Evolutionary conservation across 1,140 invertebrate genomes (phyloP), one percentile per base, ranked within the genome.

Genomic region (Papilio dardanus): DNA sequence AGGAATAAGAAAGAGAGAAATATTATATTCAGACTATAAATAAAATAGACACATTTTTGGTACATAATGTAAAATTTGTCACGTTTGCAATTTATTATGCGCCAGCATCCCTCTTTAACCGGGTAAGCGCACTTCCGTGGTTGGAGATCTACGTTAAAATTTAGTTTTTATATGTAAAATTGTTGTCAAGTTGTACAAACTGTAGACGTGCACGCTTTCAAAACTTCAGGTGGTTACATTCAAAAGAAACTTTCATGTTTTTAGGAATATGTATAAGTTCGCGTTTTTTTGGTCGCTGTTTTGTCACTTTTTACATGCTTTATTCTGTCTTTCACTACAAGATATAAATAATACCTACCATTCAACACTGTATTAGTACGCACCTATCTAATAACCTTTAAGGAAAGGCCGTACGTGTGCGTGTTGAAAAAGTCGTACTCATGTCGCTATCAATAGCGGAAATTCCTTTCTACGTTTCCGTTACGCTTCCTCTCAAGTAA

Each of bases 401-500:
- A 7, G 4, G 19, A 19, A 19, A 46, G n/a, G 42, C 42, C 5
- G 21, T 24, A 24, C 10, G 19, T 54, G 21, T 24, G 7, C 12
- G 7, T 54, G 21, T 54, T 8, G 50, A 54, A 24, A 24, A 54
- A 54, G 21, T 24, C 21, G 7, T 12, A 12, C 10, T 62, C 54
- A 30, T 19, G 24, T 30, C 24, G 54, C 24, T 62, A 28, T 62
- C 24, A 62, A 62, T 62, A 62, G 24, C 21, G 54, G 24, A 62
- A 62, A 62, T 62, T 30, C 54, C 54, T 28, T 62, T 62, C 54
- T 62, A 28, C 24, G 19, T 62, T 14, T 14, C 24, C 24, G 54
- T 62, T 62, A 24, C 50, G 10, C 24, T 62, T 62, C 54, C 54
- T 62, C 30, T 62, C 54, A 28, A 58, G 54, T 58, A 30, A 62